Evolutionary conservation across 2,113 vertebrate genomes (phyloP).

Genomic region (Oreochromis niloticus): DNA sequence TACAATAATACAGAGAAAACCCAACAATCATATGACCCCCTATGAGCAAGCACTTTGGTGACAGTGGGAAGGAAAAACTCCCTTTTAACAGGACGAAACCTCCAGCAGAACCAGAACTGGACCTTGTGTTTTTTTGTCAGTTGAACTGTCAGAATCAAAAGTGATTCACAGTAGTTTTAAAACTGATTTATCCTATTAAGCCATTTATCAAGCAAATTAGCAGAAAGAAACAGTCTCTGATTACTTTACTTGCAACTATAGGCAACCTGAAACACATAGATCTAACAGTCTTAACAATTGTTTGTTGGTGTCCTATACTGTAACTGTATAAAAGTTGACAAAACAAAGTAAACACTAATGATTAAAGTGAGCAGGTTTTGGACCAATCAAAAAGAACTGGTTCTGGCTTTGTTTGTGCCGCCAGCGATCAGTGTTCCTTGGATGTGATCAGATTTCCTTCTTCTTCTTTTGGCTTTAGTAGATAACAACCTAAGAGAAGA

Average conservation of each 20-base stretch:
- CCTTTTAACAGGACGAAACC: background rate
- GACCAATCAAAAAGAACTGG: background rate
- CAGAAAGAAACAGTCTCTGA: background rate
- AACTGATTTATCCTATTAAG: background rate
- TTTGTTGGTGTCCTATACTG: rapidly evolving
- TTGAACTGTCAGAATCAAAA: background rate
- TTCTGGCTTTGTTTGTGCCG: rapidly evolving
- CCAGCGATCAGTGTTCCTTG: background rate
- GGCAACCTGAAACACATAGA: background rate
- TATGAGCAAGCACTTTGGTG: background rate
- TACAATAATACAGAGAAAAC: background rate
- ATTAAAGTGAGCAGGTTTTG: background rate
- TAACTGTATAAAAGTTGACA: background rate
- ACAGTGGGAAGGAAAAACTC: background rate
- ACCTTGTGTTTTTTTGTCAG: background rate
- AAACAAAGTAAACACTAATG: background rate
- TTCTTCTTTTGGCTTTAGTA: background rate
- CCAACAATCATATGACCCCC: rapidly evolving
- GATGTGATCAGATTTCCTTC: background rate
- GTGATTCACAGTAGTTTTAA: background rate
- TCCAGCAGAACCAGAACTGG: rapidly evolving
- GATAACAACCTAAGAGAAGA: background rate
- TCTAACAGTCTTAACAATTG: background rate
- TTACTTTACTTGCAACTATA: background rate
- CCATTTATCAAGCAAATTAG: background rate